Conservation (phyloP, 2,797 vertebrate species). For the Spea hammondii region DNA sequence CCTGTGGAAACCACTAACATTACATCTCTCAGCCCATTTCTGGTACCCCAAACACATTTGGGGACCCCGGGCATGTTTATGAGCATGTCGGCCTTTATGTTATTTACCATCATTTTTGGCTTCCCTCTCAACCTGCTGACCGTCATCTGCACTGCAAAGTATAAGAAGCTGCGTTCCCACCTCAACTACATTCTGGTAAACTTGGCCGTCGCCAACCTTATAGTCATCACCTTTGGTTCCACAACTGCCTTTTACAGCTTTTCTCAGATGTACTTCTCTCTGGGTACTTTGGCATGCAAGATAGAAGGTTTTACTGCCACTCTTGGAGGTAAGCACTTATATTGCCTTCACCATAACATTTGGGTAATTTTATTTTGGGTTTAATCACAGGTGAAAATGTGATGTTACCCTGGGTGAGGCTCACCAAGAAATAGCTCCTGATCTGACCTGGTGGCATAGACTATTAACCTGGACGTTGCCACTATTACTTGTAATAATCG, state of each 20-base stretch:
- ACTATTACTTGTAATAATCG: too few relatives aligned
- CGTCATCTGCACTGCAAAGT: constrained; percentile 68
- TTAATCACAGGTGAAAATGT: too few relatives aligned
- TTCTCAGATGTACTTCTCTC: constrained; percentile 65
- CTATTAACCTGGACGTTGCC: too few relatives aligned
- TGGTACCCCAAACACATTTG: constrained; percentile 78
- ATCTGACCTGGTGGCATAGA: too few relatives aligned
- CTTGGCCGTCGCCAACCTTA: constrained; percentile 70
- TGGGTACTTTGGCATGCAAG: constrained; percentile 70
- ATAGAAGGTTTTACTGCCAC: constrained; percentile 72
- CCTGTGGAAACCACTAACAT: constrained; percentile 69
- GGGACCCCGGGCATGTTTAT: constrained; percentile 63
- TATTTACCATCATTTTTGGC: constrained; percentile 63
- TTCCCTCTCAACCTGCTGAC: constrained; percentile 70
- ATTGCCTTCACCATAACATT: neutral
- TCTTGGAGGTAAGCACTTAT: constrained; percentile 64
- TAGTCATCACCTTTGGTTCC: constrained; percentile 69
- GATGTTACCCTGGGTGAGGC: too few relatives aligned
- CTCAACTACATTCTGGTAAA: constrained; percentile 82
- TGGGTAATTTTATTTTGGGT: too few relatives aligned
- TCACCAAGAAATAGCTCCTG: too few relatives aligned
- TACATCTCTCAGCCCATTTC: constrained; percentile 69
- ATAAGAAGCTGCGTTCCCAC: constrained; percentile 76
- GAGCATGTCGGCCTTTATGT: constrained; percentile 71
- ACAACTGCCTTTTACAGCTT: constrained; percentile 71